phyloP scores from a whole-genome alignment of 2,797 vertebrate species.

The Myripristis murdjan region DNA sequence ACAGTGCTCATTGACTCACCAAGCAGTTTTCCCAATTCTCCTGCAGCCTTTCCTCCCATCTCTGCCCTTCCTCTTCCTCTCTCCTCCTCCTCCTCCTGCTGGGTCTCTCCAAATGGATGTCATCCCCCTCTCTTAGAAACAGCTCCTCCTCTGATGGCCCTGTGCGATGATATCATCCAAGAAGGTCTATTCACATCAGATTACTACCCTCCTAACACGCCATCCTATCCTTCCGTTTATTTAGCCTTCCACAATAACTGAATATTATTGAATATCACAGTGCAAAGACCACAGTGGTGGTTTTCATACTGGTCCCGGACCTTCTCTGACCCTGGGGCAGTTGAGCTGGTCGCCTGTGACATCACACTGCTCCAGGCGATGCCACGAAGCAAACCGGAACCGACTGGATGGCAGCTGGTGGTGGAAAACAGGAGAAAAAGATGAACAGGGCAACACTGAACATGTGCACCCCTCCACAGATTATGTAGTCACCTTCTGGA shows the following conservation, averaged over 20 bases:
- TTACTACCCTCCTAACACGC: no score
- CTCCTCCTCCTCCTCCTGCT: conserved; percentile 78
- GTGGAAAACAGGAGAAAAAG: conserved; percentile 9
- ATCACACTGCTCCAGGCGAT: conserved; percentile 88
- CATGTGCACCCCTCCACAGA: no score
- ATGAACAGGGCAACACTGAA: neutral
- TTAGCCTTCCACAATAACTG: neutral
- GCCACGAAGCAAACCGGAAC: conserved; percentile 91
- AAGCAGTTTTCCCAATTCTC: conserved; percentile 96
- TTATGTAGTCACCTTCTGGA: neutral
- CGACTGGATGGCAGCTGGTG: conserved; percentile 91
- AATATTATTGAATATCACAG: neutral
- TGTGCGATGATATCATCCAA: conserved; percentile 66
- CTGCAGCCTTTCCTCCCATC: conserved; percentile 90
- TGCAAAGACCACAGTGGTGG: neutral
- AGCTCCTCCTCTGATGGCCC: conserved; percentile 90
- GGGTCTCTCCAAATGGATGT: conserved; percentile 69
- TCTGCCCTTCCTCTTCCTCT: conserved; percentile 81
- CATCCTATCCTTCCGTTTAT: neutral
- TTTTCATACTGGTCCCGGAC: conserved; percentile 73
- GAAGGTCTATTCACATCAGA: neutral
- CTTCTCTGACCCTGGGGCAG: conserved; percentile 94
- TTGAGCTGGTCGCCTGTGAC: conserved; percentile 91
- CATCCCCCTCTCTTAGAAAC: conserved; percentile 77
- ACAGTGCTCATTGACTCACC: conserved; percentile 78